Base-by-base conservation (phyloP, 2,797 vertebrate species). In the Pempheris klunzingeri region DNA sequence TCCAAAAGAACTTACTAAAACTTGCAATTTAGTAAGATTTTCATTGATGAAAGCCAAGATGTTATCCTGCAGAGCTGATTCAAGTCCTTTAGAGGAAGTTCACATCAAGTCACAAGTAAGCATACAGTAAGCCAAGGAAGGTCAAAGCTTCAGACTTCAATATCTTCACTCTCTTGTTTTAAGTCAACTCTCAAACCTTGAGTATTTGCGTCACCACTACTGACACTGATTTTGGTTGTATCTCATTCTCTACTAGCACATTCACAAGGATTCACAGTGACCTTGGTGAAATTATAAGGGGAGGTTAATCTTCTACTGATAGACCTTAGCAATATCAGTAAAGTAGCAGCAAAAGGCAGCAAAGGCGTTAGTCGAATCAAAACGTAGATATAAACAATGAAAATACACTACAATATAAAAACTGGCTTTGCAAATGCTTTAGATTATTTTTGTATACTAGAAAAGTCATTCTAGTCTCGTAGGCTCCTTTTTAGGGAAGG, bases 381-480 rank as follows among this genome's bases (percentile, higher is more conserved):
- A 24, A n/a, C 46, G 6, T 17, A 15, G 7, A 28, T 26, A 26
- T 50, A 50, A 50, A 26, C 24, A 52, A 7, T 26, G 24, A 52
- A 52, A 52, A 26, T 52, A 13, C 6, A 13, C 53, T 14, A 6
- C 39, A 26, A 34, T 10, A 32, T 13, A 10, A 7, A 58, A 24
- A 24, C 4, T 24, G 24, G 39, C 9, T 28, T 36, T 55, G 18
- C n/a, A 44, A 32, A 49, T 34, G 26, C 32, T 46, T 57, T 38
- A 28, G n/a, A n/a, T n/a, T n/a, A n/a, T n/a, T n/a, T 52, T 67
- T 55, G 20, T 53, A 20, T n/a, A 15, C 41, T 22, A 41, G 34
- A 17, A 13, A 36, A 38, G n/a, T n/a, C 39, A 18, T 74, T 55
- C 15, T 67, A 12, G 49, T 80, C 63, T 69, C 28, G 10, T 71